A percentile compares a stretch with the other conserved stretches of the same genome.
Evolutionary conservation across 2,888 invertebrate genomes (phyloP).

Genomic region (Graphium colonna): DNA sequence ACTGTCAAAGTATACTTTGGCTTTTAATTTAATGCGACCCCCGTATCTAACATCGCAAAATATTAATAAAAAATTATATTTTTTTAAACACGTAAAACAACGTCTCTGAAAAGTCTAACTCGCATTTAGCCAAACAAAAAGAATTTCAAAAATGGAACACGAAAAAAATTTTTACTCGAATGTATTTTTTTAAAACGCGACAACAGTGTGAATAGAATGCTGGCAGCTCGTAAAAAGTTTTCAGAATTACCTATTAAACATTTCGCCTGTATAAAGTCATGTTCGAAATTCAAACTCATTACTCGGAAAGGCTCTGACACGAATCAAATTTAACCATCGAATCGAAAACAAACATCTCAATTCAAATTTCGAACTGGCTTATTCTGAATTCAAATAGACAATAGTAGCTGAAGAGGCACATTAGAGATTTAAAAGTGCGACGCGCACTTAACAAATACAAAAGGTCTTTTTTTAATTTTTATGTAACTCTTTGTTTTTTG

Average conservation of each 20-base stretch:
- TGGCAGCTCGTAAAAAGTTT: conserved; percentile 12
- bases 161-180: background rate
- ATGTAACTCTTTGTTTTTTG: background rate
- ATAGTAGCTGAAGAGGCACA: conserved; percentile 52
- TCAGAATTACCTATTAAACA: conserved; percentile 1
- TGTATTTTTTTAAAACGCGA: background rate
- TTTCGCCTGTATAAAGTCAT: background rate
- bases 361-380: conserved; percentile 65
- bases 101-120: too few species aligned
- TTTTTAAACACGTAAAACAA: too few species aligned
- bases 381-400: conserved; percentile 71
- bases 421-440: conserved; percentile 43
- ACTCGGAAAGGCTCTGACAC: conserved; percentile 35
- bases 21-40: conserved; percentile 10
- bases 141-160: conserved; percentile 16
- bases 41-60: too few species aligned
- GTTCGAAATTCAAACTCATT: conserved; percentile 37
- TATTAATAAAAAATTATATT: too few species aligned
- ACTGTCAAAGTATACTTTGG: conserved; percentile 12
- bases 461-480: background rate
- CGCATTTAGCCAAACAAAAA: conserved; percentile 3
- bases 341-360: conserved; percentile 68
- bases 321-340: conserved; percentile 58
- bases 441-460: conserved; percentile 31
- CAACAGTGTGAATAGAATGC: background rate